These are phyloP conservation scores for Lepas anatifera DNA, from an alignment of 2,888 invertebrate genomes.

Conservation along the genomic window DNA sequence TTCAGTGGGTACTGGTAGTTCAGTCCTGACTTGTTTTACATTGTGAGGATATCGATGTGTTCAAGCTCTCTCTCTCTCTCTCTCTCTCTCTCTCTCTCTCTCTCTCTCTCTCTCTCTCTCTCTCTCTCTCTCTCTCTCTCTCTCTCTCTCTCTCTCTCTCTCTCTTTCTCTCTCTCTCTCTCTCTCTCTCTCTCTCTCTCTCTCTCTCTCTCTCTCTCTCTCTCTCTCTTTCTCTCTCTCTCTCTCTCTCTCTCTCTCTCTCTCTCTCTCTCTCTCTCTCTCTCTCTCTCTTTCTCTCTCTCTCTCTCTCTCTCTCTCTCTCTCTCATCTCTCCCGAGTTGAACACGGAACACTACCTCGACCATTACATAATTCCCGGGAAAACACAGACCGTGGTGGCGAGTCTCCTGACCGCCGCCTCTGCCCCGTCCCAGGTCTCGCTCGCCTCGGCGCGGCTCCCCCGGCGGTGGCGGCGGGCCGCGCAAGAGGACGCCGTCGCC, in stretches of 20 bases:
- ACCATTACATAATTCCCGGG: too few species aligned
- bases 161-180: neutral
- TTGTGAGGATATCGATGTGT: too few species aligned
- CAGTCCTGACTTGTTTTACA: too few species aligned
- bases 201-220: neutral
- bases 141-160: too few species aligned
- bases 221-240: neutral
- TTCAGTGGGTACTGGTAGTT: too few species aligned
- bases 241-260: conserved; percentile 4
- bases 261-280: neutral
- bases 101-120: too few species aligned
- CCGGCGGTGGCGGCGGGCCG: neutral
- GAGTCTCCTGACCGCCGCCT: neutral
- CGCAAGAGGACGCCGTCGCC: conserved; percentile 1
- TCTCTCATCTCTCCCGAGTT: neutral
- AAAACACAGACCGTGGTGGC: too few species aligned
- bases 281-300: conserved; percentile 8
- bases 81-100: too few species aligned
- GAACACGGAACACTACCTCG: too few species aligned
- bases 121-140: too few species aligned
- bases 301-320: neutral
- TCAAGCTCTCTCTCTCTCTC: too few species aligned
- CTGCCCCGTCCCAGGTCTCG: neutral
- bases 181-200: neutral
- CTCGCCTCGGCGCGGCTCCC: neutral